A percentile compares a stretch with the other conserved stretches of the same genome.
Conservation (phyloP, 2,113 vertebrate genomes). For the Thalassoma bifasciatum region DNA sequence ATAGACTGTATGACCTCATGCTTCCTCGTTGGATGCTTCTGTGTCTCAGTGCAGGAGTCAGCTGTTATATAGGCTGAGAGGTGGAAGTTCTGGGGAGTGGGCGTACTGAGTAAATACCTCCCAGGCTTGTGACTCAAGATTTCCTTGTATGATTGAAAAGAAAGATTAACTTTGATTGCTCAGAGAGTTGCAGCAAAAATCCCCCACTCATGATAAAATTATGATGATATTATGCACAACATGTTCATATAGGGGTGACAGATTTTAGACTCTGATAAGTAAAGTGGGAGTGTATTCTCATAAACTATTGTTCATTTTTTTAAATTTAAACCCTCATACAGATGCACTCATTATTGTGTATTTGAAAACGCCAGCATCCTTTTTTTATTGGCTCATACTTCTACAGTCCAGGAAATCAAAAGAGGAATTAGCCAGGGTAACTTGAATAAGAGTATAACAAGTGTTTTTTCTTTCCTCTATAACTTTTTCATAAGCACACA, state of each 20-base stretch:
- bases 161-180: constrained; percentile 52
- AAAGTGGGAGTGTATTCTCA: background rate
- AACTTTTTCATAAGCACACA: background rate
- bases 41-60: constrained; percentile 12
- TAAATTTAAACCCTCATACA: background rate
- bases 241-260: background rate
- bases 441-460: background rate
- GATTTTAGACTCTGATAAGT: background rate
- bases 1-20: constrained; percentile 71
- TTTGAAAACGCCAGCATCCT: no score
- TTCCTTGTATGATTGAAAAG: constrained; percentile 48
- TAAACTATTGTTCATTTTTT: background rate
- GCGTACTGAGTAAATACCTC: constrained; percentile 45
- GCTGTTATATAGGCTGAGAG: constrained; percentile 60
- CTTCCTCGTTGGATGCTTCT: constrained; percentile 29
- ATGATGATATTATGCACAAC: background rate
- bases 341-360: background rate
- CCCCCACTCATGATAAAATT: background rate
- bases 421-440: background rate
- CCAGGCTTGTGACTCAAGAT: constrained; percentile 13
- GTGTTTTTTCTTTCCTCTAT: no score
- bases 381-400: background rate
- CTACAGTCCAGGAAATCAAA: background rate
- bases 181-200: constrained; percentile 4
- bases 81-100: background rate